Evolutionary conservation across 2,797 vertebrate genomes (phyloP).

Genomic region (Pelochelys cantorii): DNA sequence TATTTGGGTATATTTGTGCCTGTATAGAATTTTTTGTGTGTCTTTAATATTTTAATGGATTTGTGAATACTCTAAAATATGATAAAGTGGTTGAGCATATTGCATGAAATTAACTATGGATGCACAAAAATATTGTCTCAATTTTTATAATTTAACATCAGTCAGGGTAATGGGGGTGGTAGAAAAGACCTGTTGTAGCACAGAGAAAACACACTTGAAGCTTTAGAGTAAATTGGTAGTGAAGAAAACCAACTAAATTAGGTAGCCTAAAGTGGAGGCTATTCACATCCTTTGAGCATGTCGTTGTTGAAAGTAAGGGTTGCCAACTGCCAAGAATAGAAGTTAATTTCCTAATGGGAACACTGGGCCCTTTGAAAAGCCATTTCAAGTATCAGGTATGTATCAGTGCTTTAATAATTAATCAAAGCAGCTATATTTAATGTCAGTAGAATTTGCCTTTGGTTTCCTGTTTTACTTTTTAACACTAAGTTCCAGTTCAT

Average conservation of each 20-base stretch:
- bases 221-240: neutral
- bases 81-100: neutral
- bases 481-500: constrained; percentile 31
- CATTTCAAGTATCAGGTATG: constrained; percentile 51
- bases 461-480: constrained; percentile 45
- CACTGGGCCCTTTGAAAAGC: constrained; percentile 58
- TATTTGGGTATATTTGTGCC: neutral
- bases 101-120: constrained; percentile 10
- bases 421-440: constrained; percentile 73
- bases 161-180: neutral
- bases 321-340: constrained; percentile 43
- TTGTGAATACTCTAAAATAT: neutral
- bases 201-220: neutral
- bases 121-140: neutral
- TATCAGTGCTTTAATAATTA: constrained; percentile 75
- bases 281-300: constrained; percentile 32
- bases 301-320: constrained; percentile 52
- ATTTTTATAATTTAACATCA: constrained; percentile 48
- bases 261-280: constrained; percentile 9
- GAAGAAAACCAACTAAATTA: neutral
- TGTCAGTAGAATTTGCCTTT: constrained; percentile 41
- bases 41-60: neutral
- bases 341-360: constrained; percentile 68
- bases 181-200: neutral
- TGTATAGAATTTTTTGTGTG: neutral